Percentiles rank a stretch among this genome's conserved stretches.
Evolutionary conservation across 2,797 vertebrate species (phyloP).

Genomic region (Falco naumanni): DNA sequence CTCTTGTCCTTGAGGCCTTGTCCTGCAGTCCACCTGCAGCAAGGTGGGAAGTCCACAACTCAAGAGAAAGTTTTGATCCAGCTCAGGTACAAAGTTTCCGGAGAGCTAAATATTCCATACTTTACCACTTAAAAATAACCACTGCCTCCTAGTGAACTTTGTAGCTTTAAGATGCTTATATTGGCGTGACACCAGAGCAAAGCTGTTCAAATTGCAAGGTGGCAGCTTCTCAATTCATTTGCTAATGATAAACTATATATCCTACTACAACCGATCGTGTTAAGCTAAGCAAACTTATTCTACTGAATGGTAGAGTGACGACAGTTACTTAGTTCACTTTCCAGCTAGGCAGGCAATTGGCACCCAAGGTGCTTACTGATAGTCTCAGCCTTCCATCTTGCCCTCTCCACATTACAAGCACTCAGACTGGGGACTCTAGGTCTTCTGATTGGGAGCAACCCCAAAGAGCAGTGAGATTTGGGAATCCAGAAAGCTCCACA

Average conservation of each 20-base stretch:
- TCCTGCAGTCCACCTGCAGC: background rate
- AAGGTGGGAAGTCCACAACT: background rate
- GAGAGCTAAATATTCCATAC: background rate
- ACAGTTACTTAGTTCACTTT: background rate
- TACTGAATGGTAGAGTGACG: accelerated
- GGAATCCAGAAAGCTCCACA: background rate
- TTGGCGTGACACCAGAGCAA: background rate
- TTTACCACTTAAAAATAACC: background rate
- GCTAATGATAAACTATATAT: background rate
- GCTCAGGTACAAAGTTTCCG: background rate
- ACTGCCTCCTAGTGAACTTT: background rate
- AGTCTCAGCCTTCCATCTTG: background rate
- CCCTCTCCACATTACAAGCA: background rate
- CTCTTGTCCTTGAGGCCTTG: too few species aligned
- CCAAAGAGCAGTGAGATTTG: background rate
- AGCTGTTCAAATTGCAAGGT: background rate
- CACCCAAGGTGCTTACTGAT: background rate
- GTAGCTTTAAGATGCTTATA: background rate
- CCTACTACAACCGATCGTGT: background rate
- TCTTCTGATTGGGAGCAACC: background rate
- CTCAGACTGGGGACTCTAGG: background rate
- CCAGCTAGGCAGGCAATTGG: background rate
- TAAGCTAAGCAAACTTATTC: background rate
- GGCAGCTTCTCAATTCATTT: background rate
- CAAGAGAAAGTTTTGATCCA: background rate